These are phyloP conservation scores for Emmelina monodactyla DNA, from an alignment of 2,888 invertebrate genomes.

Conservation along the genomic window DNA sequence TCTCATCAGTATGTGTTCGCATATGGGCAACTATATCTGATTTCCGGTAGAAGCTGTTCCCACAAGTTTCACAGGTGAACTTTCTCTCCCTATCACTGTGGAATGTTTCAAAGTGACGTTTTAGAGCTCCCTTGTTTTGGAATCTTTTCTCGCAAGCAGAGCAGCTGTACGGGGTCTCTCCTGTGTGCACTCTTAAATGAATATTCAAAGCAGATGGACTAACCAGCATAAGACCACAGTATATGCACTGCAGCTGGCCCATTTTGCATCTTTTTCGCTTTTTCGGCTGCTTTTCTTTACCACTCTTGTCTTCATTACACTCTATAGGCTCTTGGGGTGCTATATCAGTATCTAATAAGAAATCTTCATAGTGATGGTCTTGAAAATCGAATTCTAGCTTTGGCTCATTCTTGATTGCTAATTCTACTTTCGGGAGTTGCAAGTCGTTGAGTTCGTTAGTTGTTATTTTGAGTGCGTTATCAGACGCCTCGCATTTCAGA, in stretches of 20 bases:
- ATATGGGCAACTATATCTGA: constrained; percentile 46
- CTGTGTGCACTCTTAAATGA: constrained; percentile 49
- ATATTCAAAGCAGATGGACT: constrained; percentile 40
- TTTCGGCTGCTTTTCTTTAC: constrained; percentile 9
- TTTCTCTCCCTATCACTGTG: constrained; percentile 36
- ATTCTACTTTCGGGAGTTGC: not conserved
- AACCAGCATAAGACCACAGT: constrained; percentile 33
- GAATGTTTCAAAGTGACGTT: constrained; percentile 34
- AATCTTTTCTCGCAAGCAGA: constrained; percentile 32
- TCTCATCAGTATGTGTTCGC: constrained; percentile 45
- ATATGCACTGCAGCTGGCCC: constrained; percentile 35
- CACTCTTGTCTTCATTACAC: constrained; percentile 8
- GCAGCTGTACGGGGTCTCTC: constrained; percentile 46
- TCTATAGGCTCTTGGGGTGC: constrained; percentile 8
- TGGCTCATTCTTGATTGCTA: constrained; percentile 1
- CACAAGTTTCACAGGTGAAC: constrained; percentile 51
- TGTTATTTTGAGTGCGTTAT: constrained; percentile 30
- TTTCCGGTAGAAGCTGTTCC: constrained; percentile 44
- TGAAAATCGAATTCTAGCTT: constrained; percentile 3
- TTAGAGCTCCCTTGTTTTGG: constrained; percentile 36
- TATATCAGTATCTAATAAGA: constrained; percentile 9
- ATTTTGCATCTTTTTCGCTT: constrained; percentile 24
- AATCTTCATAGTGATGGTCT: constrained; percentile 10
- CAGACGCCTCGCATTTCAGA: constrained; percentile 39
- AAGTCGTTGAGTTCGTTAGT: not conserved